Conservation (phyloP, 1,140 invertebrate genomes). For the Glomeris maerens region DNA sequence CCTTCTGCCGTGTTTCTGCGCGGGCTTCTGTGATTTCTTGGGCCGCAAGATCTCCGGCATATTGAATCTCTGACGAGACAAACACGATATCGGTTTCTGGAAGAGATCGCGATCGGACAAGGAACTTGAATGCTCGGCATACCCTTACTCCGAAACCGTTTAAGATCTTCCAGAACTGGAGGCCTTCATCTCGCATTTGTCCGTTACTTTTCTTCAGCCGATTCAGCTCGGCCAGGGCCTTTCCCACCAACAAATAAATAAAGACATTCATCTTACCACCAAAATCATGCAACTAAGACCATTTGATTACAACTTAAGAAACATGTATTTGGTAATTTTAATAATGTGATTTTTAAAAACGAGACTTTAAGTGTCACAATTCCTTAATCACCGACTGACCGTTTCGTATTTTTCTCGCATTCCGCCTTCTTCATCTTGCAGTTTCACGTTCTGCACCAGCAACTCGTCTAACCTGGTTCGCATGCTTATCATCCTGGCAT, state of each 20-base stretch:
- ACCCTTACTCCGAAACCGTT: constrained; percentile 24
- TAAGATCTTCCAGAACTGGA: constrained; percentile 27
- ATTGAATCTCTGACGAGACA: constrained; percentile 15
- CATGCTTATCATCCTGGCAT: constrained; percentile 45
- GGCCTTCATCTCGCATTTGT: constrained; percentile 23
- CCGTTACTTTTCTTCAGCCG: constrained; percentile 22
- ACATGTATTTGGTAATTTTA: too few relatives aligned
- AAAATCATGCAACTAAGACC: too few relatives aligned
- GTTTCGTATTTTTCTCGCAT: constrained; percentile 61
- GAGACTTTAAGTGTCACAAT: background rate
- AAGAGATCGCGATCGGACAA: too few relatives aligned
- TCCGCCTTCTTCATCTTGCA: constrained; percentile 53
- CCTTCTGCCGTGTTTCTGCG: constrained; percentile 19
- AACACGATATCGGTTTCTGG: too few relatives aligned
- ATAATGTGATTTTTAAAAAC: background rate
- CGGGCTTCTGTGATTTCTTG: constrained; percentile 21
- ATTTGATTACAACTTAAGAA: too few relatives aligned
- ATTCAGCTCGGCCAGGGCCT: constrained; percentile 19
- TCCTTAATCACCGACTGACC: constrained; percentile 30
- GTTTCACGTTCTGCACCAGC: constrained; percentile 52
- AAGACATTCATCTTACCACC: background rate
- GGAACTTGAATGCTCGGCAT: constrained; percentile 7
- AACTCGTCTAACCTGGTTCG: constrained; percentile 58
- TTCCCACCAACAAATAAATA: background rate
- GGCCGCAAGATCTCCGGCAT: constrained; percentile 26